Evolutionary conservation across 2,113 vertebrate species (phyloP).

Genomic region (Regulus satrapa): DNA sequence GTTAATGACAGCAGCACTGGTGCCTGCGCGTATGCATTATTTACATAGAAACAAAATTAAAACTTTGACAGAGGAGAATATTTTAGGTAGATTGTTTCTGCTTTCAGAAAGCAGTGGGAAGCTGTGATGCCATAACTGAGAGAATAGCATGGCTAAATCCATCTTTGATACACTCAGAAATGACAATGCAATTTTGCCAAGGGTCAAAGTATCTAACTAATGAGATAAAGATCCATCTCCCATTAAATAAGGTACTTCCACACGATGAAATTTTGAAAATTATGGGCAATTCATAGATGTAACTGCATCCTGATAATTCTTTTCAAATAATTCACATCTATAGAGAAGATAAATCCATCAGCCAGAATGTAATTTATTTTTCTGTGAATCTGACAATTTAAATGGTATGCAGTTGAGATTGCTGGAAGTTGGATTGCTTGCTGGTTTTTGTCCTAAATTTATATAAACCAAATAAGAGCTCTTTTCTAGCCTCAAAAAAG

Average conservation of each 20-base stretch:
- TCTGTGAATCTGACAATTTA: not conserved
- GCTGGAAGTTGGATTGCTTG: not conserved
- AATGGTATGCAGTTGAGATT: not conserved
- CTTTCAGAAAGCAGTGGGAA: not conserved
- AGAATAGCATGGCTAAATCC: not conserved
- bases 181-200: conserved; percentile 21
- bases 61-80: not conserved
- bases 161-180: not conserved
- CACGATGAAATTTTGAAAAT: not conserved
- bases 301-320: not conserved
- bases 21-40: not conserved
- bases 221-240: not conserved
- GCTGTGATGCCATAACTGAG: not conserved
- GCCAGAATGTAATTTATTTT: not conserved
- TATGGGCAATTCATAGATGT: not conserved
- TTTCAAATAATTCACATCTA: not conserved
- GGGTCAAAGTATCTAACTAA: not conserved
- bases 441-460: not conserved
- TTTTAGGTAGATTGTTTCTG: not conserved
- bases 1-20: not conserved
- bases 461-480: not conserved
- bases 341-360: not conserved
- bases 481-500: not conserved
- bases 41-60: conserved; percentile 34
- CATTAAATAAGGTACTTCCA: not conserved